Evolutionary conservation across 2,113 vertebrate genomes (phyloP), one percentile per base, ranked within the genome.

Genomic region (Zosterops japonicus): DNA sequence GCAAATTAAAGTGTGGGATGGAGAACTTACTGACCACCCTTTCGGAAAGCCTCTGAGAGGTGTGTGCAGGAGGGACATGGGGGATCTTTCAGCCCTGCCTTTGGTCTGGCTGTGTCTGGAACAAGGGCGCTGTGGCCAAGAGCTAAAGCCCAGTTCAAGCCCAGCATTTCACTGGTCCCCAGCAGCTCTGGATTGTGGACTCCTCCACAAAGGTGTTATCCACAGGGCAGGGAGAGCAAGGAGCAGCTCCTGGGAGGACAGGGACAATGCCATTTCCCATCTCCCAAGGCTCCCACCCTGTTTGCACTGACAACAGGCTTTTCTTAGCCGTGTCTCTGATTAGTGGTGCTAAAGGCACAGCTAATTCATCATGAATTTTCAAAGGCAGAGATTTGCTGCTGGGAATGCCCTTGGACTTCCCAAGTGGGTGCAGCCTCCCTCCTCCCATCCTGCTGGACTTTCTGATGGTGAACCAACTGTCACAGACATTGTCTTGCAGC

Each of bases 21-120:
- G n/a, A 27, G 42, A 24, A 12, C 10, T 70, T 28, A 24, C 4
- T 16, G 46, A 33, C 6, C 29, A 31, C 2, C 44, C 17, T 36
- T 53, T 25, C 1, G 7, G 65, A 25, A 29, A 36, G 17, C 1
- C 31, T 70, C 17, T 0, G 2, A 9, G 41, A 42, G n/a, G 12
- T 15, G 41, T 21, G 9, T 12, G 56, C n/a, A 55, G 61, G 8
- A 59, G 67, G 57, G 27, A 39, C 3, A 1, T 0, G 24, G 46
- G 46, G 14, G 22, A 41, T 12, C 31, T 33, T 46, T 27, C 63
- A 46, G 67, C 28, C 47, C 67, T 83, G 31, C 44, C 47, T 33
- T 50, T 14, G n/a, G 14, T 79, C 59, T 68, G 75, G 39, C 46
- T 67, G 7, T 17, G 12, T 5, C 41, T 65, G 94, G 27, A 25